Percentiles rank a stretch among this genome's conserved stretches.
phyloP scores from a whole-genome alignment of 2,888 invertebrate genomes.

The Xiphydria camelus region DNA sequence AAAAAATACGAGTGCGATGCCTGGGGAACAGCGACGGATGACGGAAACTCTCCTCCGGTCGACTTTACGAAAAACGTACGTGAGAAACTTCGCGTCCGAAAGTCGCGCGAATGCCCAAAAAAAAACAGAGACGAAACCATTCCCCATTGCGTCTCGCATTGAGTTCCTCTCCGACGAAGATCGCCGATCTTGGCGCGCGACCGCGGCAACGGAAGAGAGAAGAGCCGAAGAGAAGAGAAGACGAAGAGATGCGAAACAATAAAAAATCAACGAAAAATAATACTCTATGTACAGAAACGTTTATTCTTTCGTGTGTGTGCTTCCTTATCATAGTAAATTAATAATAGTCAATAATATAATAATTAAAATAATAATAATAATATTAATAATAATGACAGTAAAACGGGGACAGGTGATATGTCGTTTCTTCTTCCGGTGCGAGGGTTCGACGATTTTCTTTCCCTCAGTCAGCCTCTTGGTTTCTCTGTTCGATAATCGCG shows the following conservation, averaged over 20 bases:
- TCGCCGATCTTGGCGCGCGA: too few species aligned
- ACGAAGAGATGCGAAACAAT: slow-evolving; percentile 38
- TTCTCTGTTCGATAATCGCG: not conserved
- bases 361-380: slow-evolving; percentile 22
- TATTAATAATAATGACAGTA: slow-evolving; percentile 35
- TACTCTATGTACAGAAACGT: slow-evolving; percentile 55
- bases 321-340: slow-evolving; percentile 31
- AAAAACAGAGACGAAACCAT: too few species aligned
- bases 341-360: slow-evolving; percentile 11
- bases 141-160: too few species aligned
- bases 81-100: too few species aligned
- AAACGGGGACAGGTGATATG: too few species aligned
- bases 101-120: too few species aligned
- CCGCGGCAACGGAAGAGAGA: too few species aligned
- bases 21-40: too few species aligned
- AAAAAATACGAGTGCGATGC: too few species aligned
- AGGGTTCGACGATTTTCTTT: not conserved
- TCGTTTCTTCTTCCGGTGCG: slow-evolving; percentile 14
- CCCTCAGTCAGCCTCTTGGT: not conserved
- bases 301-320: slow-evolving; percentile 44
- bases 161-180: too few species aligned
- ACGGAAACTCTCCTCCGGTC: too few species aligned
- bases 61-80: too few species aligned
- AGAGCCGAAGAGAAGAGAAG: slow-evolving; percentile 17
- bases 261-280: slow-evolving; percentile 47